Conservation (phyloP, 2,888 invertebrate genomes). For the Drosophila melanosoma region DNA sequence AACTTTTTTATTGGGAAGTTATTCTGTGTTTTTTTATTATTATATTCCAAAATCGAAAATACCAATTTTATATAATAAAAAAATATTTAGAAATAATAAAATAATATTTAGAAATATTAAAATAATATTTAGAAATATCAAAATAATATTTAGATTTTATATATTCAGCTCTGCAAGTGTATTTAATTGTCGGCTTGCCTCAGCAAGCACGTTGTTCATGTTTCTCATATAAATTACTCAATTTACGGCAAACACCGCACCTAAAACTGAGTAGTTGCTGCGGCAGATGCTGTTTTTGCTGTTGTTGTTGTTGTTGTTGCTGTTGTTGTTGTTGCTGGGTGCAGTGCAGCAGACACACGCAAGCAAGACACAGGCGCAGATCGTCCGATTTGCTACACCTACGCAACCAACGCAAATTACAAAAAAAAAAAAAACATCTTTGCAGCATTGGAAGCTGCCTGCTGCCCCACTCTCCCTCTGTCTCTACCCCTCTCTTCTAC, state of each 20-base stretch:
- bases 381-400: conserved; percentile 60
- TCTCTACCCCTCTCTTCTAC: no score
- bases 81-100: no score
- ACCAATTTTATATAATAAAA: neutral
- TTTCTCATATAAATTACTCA: conserved; percentile 69
- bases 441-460: neutral
- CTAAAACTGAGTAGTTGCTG: conserved; percentile 48
- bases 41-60: neutral
- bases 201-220: neutral
- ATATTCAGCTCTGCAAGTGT: neutral
- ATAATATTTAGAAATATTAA: no score
- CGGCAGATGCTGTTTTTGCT: conserved; percentile 14
- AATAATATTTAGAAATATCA: no score
- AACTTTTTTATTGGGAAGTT: neutral
- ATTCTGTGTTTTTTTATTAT: neutral
- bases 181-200: neutral
- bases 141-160: no score
- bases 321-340: conserved; percentile 20
- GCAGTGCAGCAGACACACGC: conserved; percentile 65
- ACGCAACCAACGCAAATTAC: conserved; percentile 64
- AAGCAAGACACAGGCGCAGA: conserved; percentile 33
- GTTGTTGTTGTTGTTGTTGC: conserved; percentile 24
- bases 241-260: conserved; percentile 70
- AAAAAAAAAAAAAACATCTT: conserved; percentile 12
- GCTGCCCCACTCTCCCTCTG: neutral